A percentile compares a stretch with the other conserved stretches of the same genome.
Conservation (phyloP, 2,113 vertebrate species). For the Hepsetus odoe region DNA sequence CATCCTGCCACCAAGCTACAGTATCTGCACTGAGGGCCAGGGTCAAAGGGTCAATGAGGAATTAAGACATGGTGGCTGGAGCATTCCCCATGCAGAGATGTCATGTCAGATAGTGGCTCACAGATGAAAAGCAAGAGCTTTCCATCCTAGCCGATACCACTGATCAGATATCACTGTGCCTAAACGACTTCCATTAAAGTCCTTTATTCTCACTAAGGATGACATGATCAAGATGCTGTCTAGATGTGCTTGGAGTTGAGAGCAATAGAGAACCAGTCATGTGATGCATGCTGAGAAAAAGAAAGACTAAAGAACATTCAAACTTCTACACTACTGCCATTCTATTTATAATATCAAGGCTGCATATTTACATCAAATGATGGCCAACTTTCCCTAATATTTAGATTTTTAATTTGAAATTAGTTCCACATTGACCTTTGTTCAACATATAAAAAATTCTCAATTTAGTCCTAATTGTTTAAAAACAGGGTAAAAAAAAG, state of each 20-base stretch:
- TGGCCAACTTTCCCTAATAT: no score
- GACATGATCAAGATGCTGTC: constrained; percentile 36
- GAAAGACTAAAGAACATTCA: background rate
- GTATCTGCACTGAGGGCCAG: constrained; percentile 73
- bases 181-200: constrained; percentile 73
- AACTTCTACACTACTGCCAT: background rate
- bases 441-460: background rate
- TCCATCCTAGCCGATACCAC: constrained; percentile 63
- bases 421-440: no score
- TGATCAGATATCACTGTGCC: constrained; percentile 71
- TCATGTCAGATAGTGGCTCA: constrained; percentile 63
- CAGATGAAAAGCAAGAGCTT: constrained; percentile 63
- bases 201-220: constrained; percentile 73
- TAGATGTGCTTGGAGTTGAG: constrained; percentile 47
- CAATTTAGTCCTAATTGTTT: background rate
- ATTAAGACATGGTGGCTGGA: constrained; percentile 79
- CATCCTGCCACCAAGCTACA: constrained; percentile 59
- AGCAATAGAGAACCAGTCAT: constrained; percentile 26
- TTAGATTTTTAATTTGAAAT: no score
- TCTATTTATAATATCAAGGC: background rate
- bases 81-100: constrained; percentile 75
- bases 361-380: background rate
- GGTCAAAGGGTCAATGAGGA: constrained; percentile 80
- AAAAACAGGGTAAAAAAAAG: background rate
- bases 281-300: background rate